Evolutionary conservation across 35 echinoderm and acorn worm species (phyloP).

Genomic region (Heliocidaris tuberculata): DNA sequence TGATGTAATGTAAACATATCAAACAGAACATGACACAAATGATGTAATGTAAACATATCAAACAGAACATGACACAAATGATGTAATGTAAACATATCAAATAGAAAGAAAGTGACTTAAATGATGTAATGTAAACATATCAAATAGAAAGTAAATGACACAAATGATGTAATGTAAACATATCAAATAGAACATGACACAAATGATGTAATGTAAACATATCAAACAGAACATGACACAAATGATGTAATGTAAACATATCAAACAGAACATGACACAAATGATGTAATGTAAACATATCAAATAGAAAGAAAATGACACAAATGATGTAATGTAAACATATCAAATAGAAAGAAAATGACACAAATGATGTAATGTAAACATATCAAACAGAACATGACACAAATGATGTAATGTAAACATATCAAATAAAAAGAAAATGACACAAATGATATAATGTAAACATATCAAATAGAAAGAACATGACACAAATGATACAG

Average conservation of each 20-base stretch:
- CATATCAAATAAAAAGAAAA: not conserved
- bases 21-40: too few species aligned
- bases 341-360: not conserved
- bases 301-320: too few species aligned
- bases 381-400: not conserved
- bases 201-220: constrained; percentile 30
- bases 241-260: constrained; percentile 30
- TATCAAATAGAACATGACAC: not conserved
- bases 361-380: constrained; percentile 43
- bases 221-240: not conserved
- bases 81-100: constrained; percentile 14
- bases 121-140: constrained; percentile 25
- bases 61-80: too few species aligned
- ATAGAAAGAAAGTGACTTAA: too few species aligned
- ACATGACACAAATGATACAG: too few species aligned
- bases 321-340: constrained; percentile 36
- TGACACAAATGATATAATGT: too few species aligned
- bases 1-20: constrained; percentile 20
- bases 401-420: constrained; percentile 41
- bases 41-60: constrained; percentile 20
- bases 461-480: too few species aligned
- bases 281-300: constrained; percentile 25
- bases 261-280: too few species aligned
- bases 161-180: constrained; percentile 36
- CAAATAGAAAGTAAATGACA: too few species aligned